Evolutionary conservation across 2,888 invertebrate species (phyloP), one percentile per base, ranked within the genome.

Genomic region (Lasioglossum calceatum): DNA sequence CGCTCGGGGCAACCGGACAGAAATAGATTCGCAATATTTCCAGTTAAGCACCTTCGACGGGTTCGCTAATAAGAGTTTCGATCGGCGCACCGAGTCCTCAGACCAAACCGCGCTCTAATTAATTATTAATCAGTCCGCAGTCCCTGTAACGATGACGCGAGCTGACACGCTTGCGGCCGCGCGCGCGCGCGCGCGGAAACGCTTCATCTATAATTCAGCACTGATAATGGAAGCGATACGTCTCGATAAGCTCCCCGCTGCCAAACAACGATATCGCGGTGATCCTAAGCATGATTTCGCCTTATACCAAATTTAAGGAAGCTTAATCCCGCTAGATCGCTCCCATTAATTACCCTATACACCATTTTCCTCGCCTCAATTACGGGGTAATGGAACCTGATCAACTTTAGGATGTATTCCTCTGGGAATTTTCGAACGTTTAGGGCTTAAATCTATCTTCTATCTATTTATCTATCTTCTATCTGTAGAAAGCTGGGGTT

Each of bases 101-200:
- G 64, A 50, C 2, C 44, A 14, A 54, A 14, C n/a, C 67, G 27
- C 58, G 42, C 32, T 23, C 47, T 73, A 79, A 86, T 86, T 86
- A 85, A 85, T 86, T 85, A 86, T 85, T 77, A 85, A 85, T 77
- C 70, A 42, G 44, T 61, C 70, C 14, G 23, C 50, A 12, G 71
- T 42, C n/a, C 36, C 50, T 7, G 10, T 8, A 27, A n/a, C 27
- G 58, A 54, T 16, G 79, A 42, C n/a, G 64, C 64, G 32, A 32
- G 32, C 54, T n/a, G 54, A 54, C 23, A 54, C 54, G 54, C 23
- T 54, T 19, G 19, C n/a, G 61, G 1, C 27, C 14, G 61, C 61
- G 27, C 61, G 32, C 14, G 61, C 61, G 27, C 61, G 32, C 8
- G 67, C 19, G 23, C 2, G n/a, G 12, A 32, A 50, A 36, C 23